Evolutionary conservation across 2,113 vertebrate genomes (phyloP).

Genomic region (Phalacrocorax pelagicus): DNA sequence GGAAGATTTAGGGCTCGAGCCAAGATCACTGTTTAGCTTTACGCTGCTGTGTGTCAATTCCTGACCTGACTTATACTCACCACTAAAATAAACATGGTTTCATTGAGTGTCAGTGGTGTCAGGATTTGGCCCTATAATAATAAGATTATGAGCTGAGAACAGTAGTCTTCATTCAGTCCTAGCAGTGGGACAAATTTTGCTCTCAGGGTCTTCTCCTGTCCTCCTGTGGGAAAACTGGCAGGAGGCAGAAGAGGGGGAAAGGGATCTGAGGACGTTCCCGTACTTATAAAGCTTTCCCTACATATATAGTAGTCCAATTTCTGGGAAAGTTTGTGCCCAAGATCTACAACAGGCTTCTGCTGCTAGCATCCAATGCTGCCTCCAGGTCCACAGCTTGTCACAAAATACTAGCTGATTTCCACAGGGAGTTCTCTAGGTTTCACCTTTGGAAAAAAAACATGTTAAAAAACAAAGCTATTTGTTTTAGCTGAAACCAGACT

Average conservation of each 20-base stretch:
- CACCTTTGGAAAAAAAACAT: background rate
- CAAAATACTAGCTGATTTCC: background rate
- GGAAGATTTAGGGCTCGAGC: background rate
- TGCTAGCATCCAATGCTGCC: background rate
- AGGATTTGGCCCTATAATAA: background rate
- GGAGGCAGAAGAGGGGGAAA: background rate
- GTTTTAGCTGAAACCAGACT: background rate
- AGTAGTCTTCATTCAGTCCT: background rate
- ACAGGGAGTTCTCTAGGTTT: background rate
- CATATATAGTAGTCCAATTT: background rate
- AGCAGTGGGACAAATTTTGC: background rate
- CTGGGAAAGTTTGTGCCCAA: background rate
- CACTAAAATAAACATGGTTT: slow-evolving; percentile 9
- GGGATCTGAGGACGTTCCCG: background rate
- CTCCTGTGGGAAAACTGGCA: background rate
- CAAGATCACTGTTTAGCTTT: slow-evolving; percentile 5
- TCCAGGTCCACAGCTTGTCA: background rate
- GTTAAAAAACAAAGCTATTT: background rate
- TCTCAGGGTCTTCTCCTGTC: background rate
- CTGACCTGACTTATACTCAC: background rate
- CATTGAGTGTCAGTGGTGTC: background rate
- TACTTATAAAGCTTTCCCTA: background rate
- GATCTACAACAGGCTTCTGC: background rate
- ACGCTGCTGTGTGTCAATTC: background rate
- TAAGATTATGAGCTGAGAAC: background rate